Base-by-base conservation (phyloP, 92 coral and sea anemone genomes). In the Epizoanthus stellaris region DNA sequence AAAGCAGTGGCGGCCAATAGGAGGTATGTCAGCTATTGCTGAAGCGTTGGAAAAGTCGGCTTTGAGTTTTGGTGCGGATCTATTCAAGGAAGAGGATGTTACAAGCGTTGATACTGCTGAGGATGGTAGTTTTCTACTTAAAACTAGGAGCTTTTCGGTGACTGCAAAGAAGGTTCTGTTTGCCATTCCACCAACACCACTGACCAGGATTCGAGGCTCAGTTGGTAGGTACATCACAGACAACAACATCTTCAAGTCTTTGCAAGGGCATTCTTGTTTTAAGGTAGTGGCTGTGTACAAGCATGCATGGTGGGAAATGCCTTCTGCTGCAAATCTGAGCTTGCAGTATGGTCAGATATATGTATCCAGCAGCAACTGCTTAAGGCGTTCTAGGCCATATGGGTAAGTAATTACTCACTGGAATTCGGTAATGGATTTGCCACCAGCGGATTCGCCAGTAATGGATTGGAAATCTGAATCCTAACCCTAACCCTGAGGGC, bases 361-460 rank as follows among this genome's bases (percentile, higher is more conserved):
- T 67, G 16, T 84, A 64, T 84, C 94, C 15, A 82, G 69, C 56
- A 85, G 89, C 40, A 89, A 85, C 82, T 91, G 94, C 60, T 69
- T 90, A 20, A 88, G 93, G 7, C 40, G 38, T 14, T 53, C 61
- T 53, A 87, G 72, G 62, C 91, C 93, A 5, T 88, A 84, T 70
- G 81, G 84, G 93, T 87, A 75, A 49, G 90, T 52, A 52, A 52
- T 52, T 13, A 11, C 36, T 1, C 36, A 52, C 56, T 52, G 3
- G 1, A 52, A 52, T 1, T 52, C 10, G 56, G 56, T 2, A 49
- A 49, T 14, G 54, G 54, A 49, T 49, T 49, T 11, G 8, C 54
- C 2, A 49, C 54, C 54, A 49, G 0, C 54, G 54, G 54, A 49
- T 49, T 16, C 53, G 0, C 52, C 16, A n/a, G 30, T 3, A 8